Conservation (phyloP, 2,888 invertebrate species). For the Aphrophora alni region DNA sequence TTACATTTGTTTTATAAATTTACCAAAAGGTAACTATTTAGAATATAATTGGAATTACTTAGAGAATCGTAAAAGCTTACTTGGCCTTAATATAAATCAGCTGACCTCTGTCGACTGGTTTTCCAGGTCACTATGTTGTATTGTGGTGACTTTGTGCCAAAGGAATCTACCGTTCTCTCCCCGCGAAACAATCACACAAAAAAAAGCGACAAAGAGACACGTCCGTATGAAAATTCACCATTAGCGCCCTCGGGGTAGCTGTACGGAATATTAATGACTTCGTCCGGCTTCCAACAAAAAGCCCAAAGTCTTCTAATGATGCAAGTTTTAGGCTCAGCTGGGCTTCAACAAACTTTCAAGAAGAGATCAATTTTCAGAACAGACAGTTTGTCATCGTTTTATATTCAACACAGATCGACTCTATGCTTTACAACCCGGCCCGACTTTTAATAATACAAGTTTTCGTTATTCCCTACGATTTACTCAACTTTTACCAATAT, state of each 20-base stretch:
- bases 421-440: not conserved
- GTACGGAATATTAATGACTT: not conserved
- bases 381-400: not conserved
- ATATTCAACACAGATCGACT: slow-evolving; percentile 1
- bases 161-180: not conserved
- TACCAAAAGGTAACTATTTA: too few species aligned
- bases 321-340: slow-evolving; percentile 6
- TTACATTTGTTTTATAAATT: too few species aligned
- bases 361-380: not conserved
- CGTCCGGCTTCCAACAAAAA: not conserved
- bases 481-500: not conserved
- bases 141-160: not conserved
- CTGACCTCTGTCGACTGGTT: not conserved
- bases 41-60: too few species aligned
- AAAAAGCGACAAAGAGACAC: not conserved
- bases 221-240: not conserved
- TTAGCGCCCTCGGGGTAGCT: not conserved
- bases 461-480: not conserved
- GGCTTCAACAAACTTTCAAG: not conserved
- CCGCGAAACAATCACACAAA: not conserved
- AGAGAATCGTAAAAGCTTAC: too few species aligned
- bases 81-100: too few species aligned
- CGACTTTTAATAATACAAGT: not conserved
- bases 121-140: not conserved
- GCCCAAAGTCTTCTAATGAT: slow-evolving; percentile 9